Conservation (phyloP, 1,140 invertebrate genomes). For the Aporrectodea caliginosa region DNA sequence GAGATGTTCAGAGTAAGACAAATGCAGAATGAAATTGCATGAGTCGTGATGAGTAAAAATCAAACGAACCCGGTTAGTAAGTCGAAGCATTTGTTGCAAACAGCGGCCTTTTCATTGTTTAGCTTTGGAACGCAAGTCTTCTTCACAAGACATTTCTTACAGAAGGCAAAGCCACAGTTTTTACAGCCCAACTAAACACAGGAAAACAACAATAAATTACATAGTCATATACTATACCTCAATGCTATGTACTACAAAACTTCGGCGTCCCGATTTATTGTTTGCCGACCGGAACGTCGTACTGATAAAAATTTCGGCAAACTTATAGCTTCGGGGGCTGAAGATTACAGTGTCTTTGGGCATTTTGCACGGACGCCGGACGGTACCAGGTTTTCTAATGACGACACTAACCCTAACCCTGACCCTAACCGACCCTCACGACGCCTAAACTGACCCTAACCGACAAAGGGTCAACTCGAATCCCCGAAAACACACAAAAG, state of each 20-base stretch:
- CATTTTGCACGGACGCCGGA: background rate
- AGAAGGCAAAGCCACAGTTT: constrained; percentile 56
- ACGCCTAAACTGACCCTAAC: too few species aligned
- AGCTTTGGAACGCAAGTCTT: constrained; percentile 46
- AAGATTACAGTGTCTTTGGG: background rate
- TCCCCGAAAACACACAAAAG: too few species aligned
- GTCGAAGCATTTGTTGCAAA: constrained; percentile 44
- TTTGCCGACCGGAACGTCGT: background rate
- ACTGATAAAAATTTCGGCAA: background rate
- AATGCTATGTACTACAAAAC: background rate
- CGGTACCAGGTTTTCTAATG: too few species aligned
- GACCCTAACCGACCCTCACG: too few species aligned
- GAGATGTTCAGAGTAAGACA: too few species aligned
- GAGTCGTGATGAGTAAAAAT: too few species aligned
- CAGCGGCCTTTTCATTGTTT: constrained; percentile 47
- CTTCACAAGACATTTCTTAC: constrained; percentile 47
- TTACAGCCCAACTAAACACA: constrained; percentile 47
- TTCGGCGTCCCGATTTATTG: too few species aligned
- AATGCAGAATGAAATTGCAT: too few species aligned
- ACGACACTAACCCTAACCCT: too few species aligned
- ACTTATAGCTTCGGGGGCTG: background rate
- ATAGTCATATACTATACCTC: background rate
- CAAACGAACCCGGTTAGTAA: constrained; percentile 35
- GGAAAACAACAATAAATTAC: constrained; percentile 35
- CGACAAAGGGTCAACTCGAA: too few species aligned